A percentile compares a stretch with the other conserved stretches of the same genome.
Conservation (phyloP, 2,113 vertebrate species). For the Pseudopipra pipra region DNA sequence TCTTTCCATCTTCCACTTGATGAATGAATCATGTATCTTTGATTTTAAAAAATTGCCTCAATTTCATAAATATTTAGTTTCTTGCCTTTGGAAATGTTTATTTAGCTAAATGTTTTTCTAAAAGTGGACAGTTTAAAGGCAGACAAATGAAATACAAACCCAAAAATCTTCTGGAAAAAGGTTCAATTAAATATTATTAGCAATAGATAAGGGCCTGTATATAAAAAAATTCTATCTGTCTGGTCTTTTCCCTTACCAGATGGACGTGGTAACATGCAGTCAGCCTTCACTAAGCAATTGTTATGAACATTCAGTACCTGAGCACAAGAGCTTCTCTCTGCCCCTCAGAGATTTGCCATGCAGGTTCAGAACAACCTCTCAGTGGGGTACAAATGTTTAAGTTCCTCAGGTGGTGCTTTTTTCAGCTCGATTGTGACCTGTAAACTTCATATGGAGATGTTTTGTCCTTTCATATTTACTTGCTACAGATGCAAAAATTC, state of each 20-base stretch:
- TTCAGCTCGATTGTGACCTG: neutral
- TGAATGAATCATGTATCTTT: neutral
- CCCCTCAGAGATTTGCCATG: neutral
- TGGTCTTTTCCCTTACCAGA: neutral
- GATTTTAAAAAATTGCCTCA: neutral
- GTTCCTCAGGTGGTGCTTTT: neutral
- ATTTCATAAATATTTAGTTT: neutral
- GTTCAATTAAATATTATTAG: neutral
- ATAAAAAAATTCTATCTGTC: neutral
- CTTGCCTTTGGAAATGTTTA: neutral
- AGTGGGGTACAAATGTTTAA: neutral
- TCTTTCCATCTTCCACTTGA: neutral
- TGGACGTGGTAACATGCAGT: neutral
- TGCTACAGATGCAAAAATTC: neutral
- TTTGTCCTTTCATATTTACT: neutral
- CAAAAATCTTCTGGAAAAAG: neutral
- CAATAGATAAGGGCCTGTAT: neutral
- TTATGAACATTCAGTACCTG: neutral
- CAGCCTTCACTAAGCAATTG: neutral
- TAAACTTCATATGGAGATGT: neutral
- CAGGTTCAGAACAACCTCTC: neutral
- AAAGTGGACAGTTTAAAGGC: neutral
- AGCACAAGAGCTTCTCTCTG: neutral
- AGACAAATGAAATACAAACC: neutral
- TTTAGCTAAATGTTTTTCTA: neutral